phyloP scores from a whole-genome alignment of 2,888 invertebrate species.

The Fissipunctia ypsillon region DNA sequence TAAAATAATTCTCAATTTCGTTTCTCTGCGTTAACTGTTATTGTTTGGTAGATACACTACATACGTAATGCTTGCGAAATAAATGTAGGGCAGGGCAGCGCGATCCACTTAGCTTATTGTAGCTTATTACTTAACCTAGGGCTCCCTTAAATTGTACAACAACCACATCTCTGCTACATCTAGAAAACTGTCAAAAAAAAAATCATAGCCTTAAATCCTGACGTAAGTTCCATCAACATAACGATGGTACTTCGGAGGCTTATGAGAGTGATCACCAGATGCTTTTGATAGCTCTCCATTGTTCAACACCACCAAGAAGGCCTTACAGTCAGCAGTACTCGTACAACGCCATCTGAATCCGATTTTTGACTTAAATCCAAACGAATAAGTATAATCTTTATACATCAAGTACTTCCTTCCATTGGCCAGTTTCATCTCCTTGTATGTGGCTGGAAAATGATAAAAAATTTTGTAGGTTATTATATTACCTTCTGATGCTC shows the following conservation, averaged over 20 bases:
- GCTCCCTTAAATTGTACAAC: not conserved
- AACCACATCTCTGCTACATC: not conserved
- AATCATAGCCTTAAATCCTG: not conserved
- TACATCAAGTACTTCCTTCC: constrained; percentile 63
- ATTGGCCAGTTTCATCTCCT: constrained; percentile 51
- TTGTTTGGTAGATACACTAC: not conserved
- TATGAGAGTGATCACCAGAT: constrained; percentile 22
- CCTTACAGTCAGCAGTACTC: constrained; percentile 60
- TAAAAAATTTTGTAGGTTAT: not conserved
- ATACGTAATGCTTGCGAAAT: too few species aligned
- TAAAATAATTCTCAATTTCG: not conserved
- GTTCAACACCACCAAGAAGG: constrained; percentile 53
- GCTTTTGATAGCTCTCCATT: constrained; percentile 35
- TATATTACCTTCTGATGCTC: too few species aligned
- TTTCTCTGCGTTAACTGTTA: not conserved
- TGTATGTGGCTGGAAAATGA: constrained; percentile 40
- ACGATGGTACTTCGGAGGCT: constrained; percentile 30
- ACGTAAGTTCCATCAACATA: constrained; percentile 35
- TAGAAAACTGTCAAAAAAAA: not conserved
- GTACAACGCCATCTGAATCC: constrained; percentile 49
- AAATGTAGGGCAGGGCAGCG: not conserved
- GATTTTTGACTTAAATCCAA: constrained; percentile 31
- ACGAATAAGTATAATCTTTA: constrained; percentile 56
- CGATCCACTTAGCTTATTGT: not conserved
- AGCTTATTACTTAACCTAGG: not conserved